These are phyloP conservation scores for Temnothorax unifasciatus DNA, from an alignment of 2,888 invertebrate genomes.

Conservation along the genomic window DNA sequence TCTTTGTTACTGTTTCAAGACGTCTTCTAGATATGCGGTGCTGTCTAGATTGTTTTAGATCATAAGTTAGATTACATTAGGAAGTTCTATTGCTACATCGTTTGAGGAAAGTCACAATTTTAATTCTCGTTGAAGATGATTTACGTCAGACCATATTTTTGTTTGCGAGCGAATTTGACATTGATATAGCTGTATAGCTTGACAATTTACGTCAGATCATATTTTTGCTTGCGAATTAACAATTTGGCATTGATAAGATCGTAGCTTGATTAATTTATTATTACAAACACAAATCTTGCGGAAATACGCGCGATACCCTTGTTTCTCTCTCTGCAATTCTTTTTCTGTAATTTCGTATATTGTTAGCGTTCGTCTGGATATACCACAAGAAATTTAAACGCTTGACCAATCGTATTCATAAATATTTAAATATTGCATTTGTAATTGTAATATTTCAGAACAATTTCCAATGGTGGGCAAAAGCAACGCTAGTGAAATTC, in stretches of 20 bases:
- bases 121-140: neutral
- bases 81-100: neutral
- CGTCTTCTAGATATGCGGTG: neutral
- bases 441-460: neutral
- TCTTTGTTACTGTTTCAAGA: neutral
- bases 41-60: neutral
- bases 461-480: neutral
- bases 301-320: neutral
- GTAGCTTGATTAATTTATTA: neutral
- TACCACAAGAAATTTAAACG: neutral
- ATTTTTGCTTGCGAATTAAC: neutral
- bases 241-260: neutral
- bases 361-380: neutral
- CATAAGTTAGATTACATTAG: neutral
- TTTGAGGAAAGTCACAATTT: neutral
- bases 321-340: neutral
- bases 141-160: neutral
- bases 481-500: conserved; percentile 5
- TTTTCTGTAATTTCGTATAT: neutral
- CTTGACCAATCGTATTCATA: neutral
- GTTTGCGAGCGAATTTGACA: neutral
- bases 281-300: conserved; percentile 2
- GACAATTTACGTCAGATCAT: neutral
- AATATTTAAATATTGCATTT: neutral
- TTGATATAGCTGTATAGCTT: neutral